Conservation (phyloP, 2,113 vertebrate species). For the Pleuronectes platessa region DNA sequence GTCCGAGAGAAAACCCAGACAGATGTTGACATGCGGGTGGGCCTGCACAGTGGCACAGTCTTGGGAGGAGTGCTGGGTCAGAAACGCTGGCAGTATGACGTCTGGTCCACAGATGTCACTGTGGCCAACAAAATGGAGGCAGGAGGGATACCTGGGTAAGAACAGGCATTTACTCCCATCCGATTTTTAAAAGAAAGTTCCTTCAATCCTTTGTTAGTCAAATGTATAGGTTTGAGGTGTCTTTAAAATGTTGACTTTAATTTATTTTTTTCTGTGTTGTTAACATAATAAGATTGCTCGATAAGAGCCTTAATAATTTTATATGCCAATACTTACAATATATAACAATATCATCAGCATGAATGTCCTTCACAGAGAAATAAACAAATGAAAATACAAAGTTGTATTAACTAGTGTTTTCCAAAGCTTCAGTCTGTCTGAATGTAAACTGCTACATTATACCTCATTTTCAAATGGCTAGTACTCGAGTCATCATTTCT, state of each 20-base stretch:
- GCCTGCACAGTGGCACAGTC: conserved; percentile 93
- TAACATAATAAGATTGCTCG: too few relatives aligned
- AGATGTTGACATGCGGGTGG: conserved; percentile 94
- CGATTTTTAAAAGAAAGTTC: background rate
- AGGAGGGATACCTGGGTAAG: conserved; percentile 92
- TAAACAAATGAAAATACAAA: background rate
- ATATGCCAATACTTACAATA: too few relatives aligned
- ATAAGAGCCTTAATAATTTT: too few relatives aligned
- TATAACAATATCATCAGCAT: too few relatives aligned
- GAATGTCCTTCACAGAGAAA: background rate
- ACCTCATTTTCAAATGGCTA: too few relatives aligned
- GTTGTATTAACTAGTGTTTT: too few relatives aligned
- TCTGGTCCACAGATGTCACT: conserved; percentile 96
- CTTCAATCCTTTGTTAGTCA: background rate
- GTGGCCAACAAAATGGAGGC: conserved; percentile 98
- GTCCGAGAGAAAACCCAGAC: conserved; percentile 95
- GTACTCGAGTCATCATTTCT: too few relatives aligned
- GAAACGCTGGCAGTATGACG: conserved; percentile 96
- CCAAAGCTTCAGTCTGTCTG: too few relatives aligned
- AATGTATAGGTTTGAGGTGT: background rate
- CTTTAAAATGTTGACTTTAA: too few relatives aligned
- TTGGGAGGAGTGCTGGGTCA: conserved; percentile 94
- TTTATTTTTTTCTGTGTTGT: too few relatives aligned
- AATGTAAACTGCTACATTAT: too few relatives aligned
- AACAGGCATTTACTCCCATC: background rate